Conservation (phyloP, 92 coral and sea anemone genomes). For the Epizoanthus ramosus region DNA sequence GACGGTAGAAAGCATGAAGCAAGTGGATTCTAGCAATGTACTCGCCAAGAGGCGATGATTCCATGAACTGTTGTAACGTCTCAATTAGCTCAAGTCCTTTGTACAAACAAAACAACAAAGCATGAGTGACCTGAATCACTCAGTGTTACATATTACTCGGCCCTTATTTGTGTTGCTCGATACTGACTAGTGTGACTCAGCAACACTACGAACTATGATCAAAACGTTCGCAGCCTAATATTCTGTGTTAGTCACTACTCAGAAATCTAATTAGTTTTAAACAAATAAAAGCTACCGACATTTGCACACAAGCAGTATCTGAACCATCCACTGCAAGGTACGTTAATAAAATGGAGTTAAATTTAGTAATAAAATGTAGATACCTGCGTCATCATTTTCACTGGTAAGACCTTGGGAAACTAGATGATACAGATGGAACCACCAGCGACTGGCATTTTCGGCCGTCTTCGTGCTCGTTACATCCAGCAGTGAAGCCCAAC, state of each 20-base stretch:
- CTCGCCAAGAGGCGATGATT: slow-evolving; percentile 92
- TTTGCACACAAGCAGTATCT: not conserved
- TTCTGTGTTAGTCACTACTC: too few relatives aligned
- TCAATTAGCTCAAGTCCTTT: slow-evolving; percentile 55
- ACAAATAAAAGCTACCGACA: too few relatives aligned
- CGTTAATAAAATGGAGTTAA: too few relatives aligned
- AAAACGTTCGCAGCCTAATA: too few relatives aligned
- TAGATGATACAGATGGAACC: slow-evolving; percentile 83
- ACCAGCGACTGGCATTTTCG: slow-evolving; percentile 86
- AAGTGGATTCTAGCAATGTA: slow-evolving; percentile 78
- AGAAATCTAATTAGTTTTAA: too few relatives aligned
- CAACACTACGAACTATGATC: too few relatives aligned
- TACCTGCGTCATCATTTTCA: slow-evolving; percentile 18
- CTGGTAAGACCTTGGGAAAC: slow-evolving; percentile 61
- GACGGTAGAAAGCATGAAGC: slow-evolving; percentile 75
- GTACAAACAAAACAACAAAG: not conserved
- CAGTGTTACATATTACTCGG: too few relatives aligned
- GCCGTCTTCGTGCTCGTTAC: slow-evolving; percentile 77
- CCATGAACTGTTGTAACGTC: slow-evolving; percentile 84
- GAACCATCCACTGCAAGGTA: too few relatives aligned
- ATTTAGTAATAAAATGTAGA: not conserved
- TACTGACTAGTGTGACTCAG: too few relatives aligned
- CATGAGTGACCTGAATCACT: not conserved
- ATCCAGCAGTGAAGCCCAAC: slow-evolving; percentile 91
- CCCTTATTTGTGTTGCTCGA: too few relatives aligned